Evolutionary conservation across 2,888 invertebrate genomes (phyloP).

Genomic region (Molanna angustata): DNA sequence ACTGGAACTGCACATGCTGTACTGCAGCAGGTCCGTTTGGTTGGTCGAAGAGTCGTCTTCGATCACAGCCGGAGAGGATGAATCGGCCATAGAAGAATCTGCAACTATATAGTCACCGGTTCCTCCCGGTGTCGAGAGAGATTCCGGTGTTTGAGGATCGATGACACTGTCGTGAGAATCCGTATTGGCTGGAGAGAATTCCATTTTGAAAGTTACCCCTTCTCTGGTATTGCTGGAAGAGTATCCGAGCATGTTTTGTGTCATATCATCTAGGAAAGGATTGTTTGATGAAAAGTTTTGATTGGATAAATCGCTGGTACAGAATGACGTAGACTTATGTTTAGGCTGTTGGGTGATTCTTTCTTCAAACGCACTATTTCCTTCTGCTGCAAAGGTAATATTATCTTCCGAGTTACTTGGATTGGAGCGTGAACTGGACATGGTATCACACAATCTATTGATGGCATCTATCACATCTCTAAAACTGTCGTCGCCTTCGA

Average conservation of each 20-base stretch:
- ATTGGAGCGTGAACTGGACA: conserved; percentile 40
- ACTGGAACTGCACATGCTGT: conserved; percentile 25
- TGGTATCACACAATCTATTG: conserved; percentile 50
- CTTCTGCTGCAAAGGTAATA: conserved; percentile 4
- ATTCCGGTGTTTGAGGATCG: conserved; percentile 13
- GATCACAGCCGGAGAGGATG: conserved; percentile 18
- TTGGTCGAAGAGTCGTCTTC: conserved; percentile 28
- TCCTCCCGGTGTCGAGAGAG: conserved; percentile 10
- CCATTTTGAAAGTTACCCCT: neutral
- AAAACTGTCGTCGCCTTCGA: conserved; percentile 34
- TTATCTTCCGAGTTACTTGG: conserved; percentile 12
- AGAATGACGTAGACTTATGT: conserved; percentile 1
- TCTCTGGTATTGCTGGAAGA: neutral
- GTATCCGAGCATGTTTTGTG: neutral
- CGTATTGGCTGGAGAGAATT: conserved; percentile 1
- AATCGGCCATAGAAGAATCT: conserved; percentile 15
- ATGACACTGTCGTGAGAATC: conserved; percentile 10
- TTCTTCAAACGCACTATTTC: neutral
- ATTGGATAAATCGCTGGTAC: neutral
- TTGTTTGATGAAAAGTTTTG: conserved; percentile 1
- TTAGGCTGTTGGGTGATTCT: conserved; percentile 19
- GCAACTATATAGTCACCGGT: conserved; percentile 3
- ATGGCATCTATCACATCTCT: conserved; percentile 53
- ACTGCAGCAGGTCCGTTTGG: conserved; percentile 33
- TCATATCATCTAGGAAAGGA: conserved; percentile 5